phyloP scores from a whole-genome alignment of 2,797 vertebrate species.

The Pangasius larnaudii region DNA sequence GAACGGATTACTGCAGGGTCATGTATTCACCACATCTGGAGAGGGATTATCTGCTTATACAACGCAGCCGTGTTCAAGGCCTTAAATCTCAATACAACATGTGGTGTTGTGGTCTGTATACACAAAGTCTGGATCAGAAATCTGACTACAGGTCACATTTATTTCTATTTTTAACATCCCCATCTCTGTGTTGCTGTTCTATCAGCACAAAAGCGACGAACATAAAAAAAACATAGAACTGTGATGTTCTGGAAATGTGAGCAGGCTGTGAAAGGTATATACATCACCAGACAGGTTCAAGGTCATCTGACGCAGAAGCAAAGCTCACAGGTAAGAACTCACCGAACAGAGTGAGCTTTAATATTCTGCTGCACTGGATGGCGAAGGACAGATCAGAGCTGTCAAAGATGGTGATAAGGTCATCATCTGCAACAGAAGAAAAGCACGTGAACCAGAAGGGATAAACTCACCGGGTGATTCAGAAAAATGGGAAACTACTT shows the following conservation, averaged over 20 bases:
- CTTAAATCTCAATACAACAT: background rate
- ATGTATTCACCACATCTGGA: conserved; percentile 34
- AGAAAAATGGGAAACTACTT: background rate
- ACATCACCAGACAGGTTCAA: background rate
- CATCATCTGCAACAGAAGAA: conserved; percentile 82
- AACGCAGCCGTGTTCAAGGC: conserved; percentile 4
- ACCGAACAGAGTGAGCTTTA: conserved; percentile 98
- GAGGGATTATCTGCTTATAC: conserved; percentile 50
- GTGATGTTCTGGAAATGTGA: background rate
- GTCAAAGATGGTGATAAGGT: conserved; percentile 99
- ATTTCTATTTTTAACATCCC: background rate
- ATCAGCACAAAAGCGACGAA: background rate
- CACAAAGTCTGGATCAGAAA: background rate
- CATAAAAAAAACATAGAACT: background rate
- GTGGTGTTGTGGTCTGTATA: background rate
- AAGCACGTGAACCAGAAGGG: background rate
- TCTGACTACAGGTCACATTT: background rate
- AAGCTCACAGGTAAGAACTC: conserved; percentile 66
- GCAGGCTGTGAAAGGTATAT: background rate
- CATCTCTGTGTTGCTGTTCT: background rate
- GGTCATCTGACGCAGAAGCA: background rate
- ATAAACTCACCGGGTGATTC: background rate
- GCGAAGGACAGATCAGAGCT: conserved; percentile 99
- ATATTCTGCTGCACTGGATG: conserved; percentile 99
- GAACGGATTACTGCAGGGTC: conserved; percentile 27